Evolutionary conservation across 1,140 invertebrate genomes (phyloP).

Genomic region (Cheumatopsyche charites): DNA sequence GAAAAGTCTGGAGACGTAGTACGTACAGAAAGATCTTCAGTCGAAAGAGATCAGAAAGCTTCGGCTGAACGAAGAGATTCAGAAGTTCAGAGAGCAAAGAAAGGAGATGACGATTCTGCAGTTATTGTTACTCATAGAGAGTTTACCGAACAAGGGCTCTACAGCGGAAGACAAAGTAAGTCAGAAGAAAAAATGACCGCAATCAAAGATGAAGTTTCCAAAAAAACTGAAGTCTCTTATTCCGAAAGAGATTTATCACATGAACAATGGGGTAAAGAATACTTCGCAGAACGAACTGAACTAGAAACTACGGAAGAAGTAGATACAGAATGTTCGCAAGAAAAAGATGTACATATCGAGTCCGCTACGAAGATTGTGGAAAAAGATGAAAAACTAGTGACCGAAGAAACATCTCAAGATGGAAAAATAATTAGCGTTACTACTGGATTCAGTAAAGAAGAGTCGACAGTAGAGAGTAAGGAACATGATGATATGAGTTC

Average conservation of each 20-base stretch:
- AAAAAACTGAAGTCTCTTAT: slow-evolving; percentile 60
- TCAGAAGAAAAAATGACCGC: slow-evolving; percentile 62
- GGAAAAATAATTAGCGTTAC: slow-evolving; percentile 59
- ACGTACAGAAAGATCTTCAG: slow-evolving; percentile 57
- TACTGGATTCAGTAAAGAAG: slow-evolving; percentile 59
- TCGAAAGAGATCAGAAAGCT: slow-evolving; percentile 60
- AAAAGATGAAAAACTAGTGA: slow-evolving; percentile 58
- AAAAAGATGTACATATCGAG: slow-evolving; percentile 55
- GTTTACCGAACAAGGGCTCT: slow-evolving; percentile 59
- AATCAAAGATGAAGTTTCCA: slow-evolving; percentile 59
- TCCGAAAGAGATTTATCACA: slow-evolving; percentile 61
- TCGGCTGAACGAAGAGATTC: slow-evolving; percentile 57
- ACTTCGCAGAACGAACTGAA: slow-evolving; percentile 59
- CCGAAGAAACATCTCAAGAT: slow-evolving; percentile 58
- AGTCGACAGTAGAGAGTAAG: slow-evolving; percentile 61
- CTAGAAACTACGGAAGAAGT: slow-evolving; percentile 51
- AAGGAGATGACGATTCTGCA: slow-evolving; percentile 57
- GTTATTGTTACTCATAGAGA: slow-evolving; percentile 57
- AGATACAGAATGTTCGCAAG: slow-evolving; percentile 54
- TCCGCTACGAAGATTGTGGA: slow-evolving; percentile 58
- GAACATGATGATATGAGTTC: slow-evolving; percentile 61
- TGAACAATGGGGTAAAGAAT: slow-evolving; percentile 63
- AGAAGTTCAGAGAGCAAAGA: slow-evolving; percentile 59
- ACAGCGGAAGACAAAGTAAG: slow-evolving; percentile 60
- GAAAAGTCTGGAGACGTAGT: slow-evolving; percentile 57